A percentile compares a stretch with the other conserved stretches of the same genome.
These are phyloP conservation scores for Isotomurus palustris DNA, from an alignment of 2,888 invertebrate species.

Conservation along the genomic window DNA sequence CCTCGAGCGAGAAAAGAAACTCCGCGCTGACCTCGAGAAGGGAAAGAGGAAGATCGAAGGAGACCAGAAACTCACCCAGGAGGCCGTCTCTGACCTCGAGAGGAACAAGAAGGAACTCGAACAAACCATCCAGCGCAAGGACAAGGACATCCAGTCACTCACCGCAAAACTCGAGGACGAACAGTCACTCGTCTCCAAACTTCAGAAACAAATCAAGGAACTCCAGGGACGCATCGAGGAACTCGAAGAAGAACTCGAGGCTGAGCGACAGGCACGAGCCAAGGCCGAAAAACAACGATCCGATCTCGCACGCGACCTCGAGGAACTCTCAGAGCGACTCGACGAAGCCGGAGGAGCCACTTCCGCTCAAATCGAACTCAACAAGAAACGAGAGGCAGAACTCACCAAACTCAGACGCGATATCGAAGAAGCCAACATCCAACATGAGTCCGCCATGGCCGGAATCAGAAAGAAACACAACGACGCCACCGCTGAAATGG, in stretches of 20 bases:
- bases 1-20: slow-evolving; percentile 98
- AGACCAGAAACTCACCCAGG: slow-evolving; percentile 96
- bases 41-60: slow-evolving; percentile 98
- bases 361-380: slow-evolving; percentile 83
- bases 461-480: slow-evolving; percentile 99
- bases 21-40: slow-evolving; percentile 95
- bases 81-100: slow-evolving; percentile 93
- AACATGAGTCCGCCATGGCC: slow-evolving; percentile 94
- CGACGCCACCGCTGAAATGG: slow-evolving; percentile 98
- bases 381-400: slow-evolving; percentile 99
- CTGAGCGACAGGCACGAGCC: slow-evolving; percentile 76
- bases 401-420: slow-evolving; percentile 96
- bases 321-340: slow-evolving; percentile 91
- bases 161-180: slow-evolving; percentile 98
- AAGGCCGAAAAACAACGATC: slow-evolving; percentile 94
- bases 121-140: slow-evolving; percentile 96
- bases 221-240: slow-evolving; percentile 97
- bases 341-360: slow-evolving; percentile 99
- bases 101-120: slow-evolving; percentile 97
- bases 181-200: slow-evolving; percentile 92
- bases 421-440: slow-evolving; percentile 96
- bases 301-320: slow-evolving; percentile 93
- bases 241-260: slow-evolving; percentile 98
- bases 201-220: slow-evolving; percentile 99
- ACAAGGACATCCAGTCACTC: slow-evolving; percentile 93